Base-by-base conservation (phyloP, 2,888 invertebrate species). In the Choreutis nemorana region DNA sequence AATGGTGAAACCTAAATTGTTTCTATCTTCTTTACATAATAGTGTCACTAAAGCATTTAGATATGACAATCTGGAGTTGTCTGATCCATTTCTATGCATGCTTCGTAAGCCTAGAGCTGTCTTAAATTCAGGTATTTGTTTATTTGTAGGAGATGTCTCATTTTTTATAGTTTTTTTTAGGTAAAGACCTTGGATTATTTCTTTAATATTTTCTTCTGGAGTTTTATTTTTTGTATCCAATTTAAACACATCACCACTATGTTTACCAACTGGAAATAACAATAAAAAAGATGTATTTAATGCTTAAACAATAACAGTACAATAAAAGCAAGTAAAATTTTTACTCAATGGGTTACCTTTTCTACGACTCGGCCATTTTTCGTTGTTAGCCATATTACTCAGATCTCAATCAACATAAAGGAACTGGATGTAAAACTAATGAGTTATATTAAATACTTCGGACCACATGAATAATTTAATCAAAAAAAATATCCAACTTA, bases 31-130 rank as follows among this genome's bases (percentile, higher is more conserved):
- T 57, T 84, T 84, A 50, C 81, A 77, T 41, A 88, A 75, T 41
- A 95, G 82, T 55, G 91, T 91, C 32, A 93, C 91, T 70, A 95
- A 87, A 36, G 87, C 89, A 82, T 95, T 96, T 50, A 96, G 83
- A 65, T 93, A 91, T 42, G 89, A 90, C 44, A 95, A 81, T 60
- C 90, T 88, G 58, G 87, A 88, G 37, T 84, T 86, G 65, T 91
- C 92, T 35, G 87, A 84, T 35, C 87, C 81, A 54, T 81, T 83
- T 51, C 82, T 83, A 42, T 84, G 84, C 35, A 85, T 55, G 54
- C 82, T 81, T 33, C n/a, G n/a, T n/a, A n/a, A n/a, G 5, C 77
- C 77, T 31, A 87, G 64, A 32, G 87, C 83, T 34, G 60, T 44
- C 56, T 86, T 87, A 38, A 75, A 72, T 34, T 73, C 70, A 30